Evolutionary conservation across 2,797 vertebrate genomes (phyloP).

Genomic region (Bradypodion pumilum): DNA sequence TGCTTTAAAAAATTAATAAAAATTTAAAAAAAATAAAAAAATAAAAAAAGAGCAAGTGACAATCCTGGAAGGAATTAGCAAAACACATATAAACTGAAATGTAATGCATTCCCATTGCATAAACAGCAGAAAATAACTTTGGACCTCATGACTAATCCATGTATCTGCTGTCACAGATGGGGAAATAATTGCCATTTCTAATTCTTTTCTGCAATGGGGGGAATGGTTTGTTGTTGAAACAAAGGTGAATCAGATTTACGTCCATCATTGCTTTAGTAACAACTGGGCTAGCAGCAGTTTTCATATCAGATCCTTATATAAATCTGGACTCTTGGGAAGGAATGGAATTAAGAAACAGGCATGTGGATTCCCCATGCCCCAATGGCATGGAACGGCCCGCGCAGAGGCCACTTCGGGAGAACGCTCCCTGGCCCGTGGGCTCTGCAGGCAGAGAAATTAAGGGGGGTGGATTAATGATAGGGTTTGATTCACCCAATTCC

Average conservation of each 20-base stretch:
- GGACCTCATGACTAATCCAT: conserved; percentile 15
- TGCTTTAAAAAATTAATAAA: no score
- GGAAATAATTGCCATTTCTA: background rate
- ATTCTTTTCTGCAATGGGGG: conserved; percentile 27
- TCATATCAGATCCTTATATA: background rate
- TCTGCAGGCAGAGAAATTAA: no score
- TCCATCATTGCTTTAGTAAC: accelerated
- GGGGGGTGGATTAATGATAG: no score
- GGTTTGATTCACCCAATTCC: no score
- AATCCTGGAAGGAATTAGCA: background rate
- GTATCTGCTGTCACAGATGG: background rate
- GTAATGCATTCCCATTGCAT: background rate
- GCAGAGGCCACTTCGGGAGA: no score
- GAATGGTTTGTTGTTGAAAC: conserved; percentile 33
- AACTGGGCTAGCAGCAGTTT: background rate
- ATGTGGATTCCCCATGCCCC: no score
- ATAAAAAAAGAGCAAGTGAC: background rate
- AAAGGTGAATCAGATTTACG: background rate
- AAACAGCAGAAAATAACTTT: conserved; percentile 12
- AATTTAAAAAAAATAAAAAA: no score
- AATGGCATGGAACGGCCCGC: no score
- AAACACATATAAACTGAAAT: conserved; percentile 8
- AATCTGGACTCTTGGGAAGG: background rate
- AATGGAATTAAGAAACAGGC: no score
- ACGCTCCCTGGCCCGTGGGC: no score